Percentiles rank a stretch among this genome's conserved stretches.
Evolutionary conservation across 2,888 invertebrate genomes (phyloP).

Genomic region (Phortica okadai): DNA sequence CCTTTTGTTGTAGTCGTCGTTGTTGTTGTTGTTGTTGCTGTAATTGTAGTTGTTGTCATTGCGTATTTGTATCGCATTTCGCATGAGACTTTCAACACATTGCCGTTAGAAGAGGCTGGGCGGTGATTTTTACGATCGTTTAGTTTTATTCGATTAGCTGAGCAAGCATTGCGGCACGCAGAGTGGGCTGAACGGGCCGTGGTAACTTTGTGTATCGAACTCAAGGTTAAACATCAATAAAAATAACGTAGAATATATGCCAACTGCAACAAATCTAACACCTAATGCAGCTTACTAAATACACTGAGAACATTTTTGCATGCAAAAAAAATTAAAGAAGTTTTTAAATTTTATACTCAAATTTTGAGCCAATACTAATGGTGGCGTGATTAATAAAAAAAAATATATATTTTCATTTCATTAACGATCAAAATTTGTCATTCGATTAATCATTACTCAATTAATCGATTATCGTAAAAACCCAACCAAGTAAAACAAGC

Average conservation of each 20-base stretch:
- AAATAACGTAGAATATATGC: slow-evolving; percentile 56
- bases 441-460: no score
- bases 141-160: slow-evolving; percentile 20
- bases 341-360: no score
- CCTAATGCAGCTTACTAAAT: not conserved
- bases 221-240: slow-evolving; percentile 70
- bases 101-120: slow-evolving; percentile 41
- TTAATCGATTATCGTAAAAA: no score
- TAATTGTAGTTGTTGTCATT: not conserved
- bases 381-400: no score
- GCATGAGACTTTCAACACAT: slow-evolving; percentile 36
- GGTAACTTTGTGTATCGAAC: slow-evolving; percentile 15
- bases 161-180: not conserved
- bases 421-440: no score
- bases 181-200: not conserved
- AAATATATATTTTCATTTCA: no score
- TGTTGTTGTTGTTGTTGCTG: not conserved
- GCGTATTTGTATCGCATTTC: slow-evolving; percentile 32
- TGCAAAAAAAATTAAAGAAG: no score
- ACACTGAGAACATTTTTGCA: not conserved
- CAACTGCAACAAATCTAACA: slow-evolving; percentile 32
- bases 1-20: not conserved
- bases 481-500: no score
- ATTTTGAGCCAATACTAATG: no score
- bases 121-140: slow-evolving; percentile 23